A percentile compares a stretch with the other conserved stretches of the same genome.
Evolutionary conservation across 2,113 vertebrate genomes (phyloP).

Genomic region (Erinaceus europaeus): DNA sequence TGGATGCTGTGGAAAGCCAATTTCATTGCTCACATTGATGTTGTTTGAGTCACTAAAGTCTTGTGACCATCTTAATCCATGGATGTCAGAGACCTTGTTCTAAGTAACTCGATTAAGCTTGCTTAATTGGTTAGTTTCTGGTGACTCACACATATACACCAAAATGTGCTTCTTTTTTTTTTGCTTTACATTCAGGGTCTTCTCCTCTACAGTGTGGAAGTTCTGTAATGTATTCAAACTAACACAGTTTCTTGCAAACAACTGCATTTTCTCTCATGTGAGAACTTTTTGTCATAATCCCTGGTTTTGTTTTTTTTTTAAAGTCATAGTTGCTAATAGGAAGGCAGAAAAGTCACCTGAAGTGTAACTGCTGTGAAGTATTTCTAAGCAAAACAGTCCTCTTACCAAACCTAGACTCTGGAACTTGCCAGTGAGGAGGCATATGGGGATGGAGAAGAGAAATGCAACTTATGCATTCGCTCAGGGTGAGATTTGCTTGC

Average conservation of each 20-base stretch:
- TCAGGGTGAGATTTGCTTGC: not conserved
- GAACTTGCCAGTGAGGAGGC: not conserved
- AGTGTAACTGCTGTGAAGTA: not conserved
- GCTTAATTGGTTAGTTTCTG: not conserved
- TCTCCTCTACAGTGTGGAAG: not conserved
- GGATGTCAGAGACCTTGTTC: not conserved
- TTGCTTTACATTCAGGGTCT: not conserved
- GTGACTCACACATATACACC: rapidly evolving
- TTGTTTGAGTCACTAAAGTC: not conserved
- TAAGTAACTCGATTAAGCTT: not conserved
- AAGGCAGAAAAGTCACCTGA: not conserved
- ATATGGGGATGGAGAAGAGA: too few relatives aligned
- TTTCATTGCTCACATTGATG: not conserved
- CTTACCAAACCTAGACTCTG: not conserved
- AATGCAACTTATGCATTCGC: not conserved
- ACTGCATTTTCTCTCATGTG: not conserved
- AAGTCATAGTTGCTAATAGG: not conserved
- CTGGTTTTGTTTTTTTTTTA: too few relatives aligned
- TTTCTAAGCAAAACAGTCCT: too few relatives aligned
- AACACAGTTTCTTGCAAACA: not conserved
- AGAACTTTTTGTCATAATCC: not conserved
- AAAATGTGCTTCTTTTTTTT: not conserved
- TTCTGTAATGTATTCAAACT: not conserved
- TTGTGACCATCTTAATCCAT: not conserved
- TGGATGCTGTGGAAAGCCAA: not conserved